Evolutionary conservation across 2,888 invertebrate species (phyloP), one percentile per base, ranked within the genome.

Genomic region (Stenchaetothrips biformis): DNA sequence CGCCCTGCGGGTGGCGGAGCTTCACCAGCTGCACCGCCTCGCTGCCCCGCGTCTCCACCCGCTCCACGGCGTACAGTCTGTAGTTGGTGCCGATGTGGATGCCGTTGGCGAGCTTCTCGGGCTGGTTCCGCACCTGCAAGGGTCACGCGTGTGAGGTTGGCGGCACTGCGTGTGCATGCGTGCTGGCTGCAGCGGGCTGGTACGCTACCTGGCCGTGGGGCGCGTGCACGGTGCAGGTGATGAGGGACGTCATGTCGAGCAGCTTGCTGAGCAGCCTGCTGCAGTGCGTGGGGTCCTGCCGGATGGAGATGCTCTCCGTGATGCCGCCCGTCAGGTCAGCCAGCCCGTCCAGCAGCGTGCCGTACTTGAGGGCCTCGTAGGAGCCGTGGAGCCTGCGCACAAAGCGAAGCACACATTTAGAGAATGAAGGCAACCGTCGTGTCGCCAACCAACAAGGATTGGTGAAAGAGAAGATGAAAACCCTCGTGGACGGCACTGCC

Each of bases 311-410:
- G 82, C 92, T 93, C 86, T 96, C 95, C 0, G 95, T 95, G 81
- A 96, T 94, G 7, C 96, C 96, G 0, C 96, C 96, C 0, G 96
- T 94, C 49, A 97, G 89, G 87, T 96, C 96, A 0, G 95, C 94
- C 80, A 97, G 88, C 0, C 96, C 96, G 86, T 96, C 96, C 82
- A 95, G 88, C 16, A 95, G 88, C 78, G 94, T 95, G n/a, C 96
- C 96, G 85, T 97, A 97, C 85, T 96, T 96, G 1, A 97, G 88
- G 0, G 96, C 96, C 87, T 97, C 96, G 87, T 97, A 97, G 0
- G 96, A 96, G 7, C 96, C 96, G 85, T 96, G 96, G 80, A 97
- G 87, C 87, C 95, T 95, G 86, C 79, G 13, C 2, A 80, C 80
- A 74, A 74, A 4, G 79, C 13, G 2, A 59, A 62, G 18, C 87